Conservation (phyloP, 1,140 invertebrate species). For the Tribolium madens region DNA sequence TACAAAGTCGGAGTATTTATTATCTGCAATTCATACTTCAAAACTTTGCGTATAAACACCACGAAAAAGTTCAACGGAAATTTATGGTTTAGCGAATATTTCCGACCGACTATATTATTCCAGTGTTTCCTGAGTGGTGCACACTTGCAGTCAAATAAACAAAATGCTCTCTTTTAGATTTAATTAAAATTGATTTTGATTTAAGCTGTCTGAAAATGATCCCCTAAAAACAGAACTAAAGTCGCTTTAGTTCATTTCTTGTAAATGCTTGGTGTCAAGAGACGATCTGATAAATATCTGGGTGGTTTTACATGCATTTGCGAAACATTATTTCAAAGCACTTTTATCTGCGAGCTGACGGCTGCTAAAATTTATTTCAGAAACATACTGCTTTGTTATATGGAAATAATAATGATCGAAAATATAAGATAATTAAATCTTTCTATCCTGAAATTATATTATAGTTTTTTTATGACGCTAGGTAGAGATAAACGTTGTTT, state of each 20-base stretch:
- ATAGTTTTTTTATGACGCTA: too few species aligned
- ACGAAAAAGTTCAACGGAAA: constrained; percentile 15
- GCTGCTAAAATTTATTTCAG: too few species aligned
- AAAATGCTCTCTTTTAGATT: not conserved
- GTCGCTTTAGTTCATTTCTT: too few species aligned
- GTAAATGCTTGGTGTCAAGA: too few species aligned
- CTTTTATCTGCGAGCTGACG: too few species aligned
- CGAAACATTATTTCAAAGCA: too few species aligned
- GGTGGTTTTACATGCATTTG: too few species aligned
- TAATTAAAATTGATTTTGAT: constrained; percentile 5
- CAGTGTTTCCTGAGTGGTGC: not conserved
- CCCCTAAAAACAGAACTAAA: not conserved
- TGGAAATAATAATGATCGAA: too few species aligned
- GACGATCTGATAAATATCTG: too few species aligned
- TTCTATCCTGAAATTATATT: too few species aligned
- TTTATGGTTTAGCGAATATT: constrained; percentile 24
- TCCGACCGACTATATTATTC: constrained; percentile 14
- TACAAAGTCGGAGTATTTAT: constrained; percentile 32
- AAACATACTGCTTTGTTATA: too few species aligned
- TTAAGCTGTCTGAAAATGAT: not conserved
- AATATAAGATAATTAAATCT: too few species aligned
- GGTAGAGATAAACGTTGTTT: not conserved
- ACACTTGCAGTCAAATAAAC: constrained; percentile 11
- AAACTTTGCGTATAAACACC: constrained; percentile 35
- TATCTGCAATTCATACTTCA: constrained; percentile 27